phyloP scores from a whole-genome alignment of 1,140 invertebrate species.

The Drosophila equinoxialis region DNA sequence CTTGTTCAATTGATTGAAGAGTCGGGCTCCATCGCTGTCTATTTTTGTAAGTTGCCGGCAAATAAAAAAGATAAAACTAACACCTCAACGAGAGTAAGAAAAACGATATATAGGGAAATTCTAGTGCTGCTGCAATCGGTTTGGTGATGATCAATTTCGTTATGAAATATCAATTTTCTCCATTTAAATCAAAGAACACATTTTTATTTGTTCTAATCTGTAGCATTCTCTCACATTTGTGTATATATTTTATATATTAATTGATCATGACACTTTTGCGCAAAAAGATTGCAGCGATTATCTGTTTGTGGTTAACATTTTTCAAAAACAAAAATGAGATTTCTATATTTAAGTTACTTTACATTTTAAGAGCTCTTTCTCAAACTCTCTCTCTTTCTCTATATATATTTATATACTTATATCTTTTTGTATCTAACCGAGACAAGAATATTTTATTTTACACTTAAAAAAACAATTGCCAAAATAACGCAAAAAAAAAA shows the following conservation, averaged over 20 bases:
- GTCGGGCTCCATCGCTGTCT: conserved; percentile 93
- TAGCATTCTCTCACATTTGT: conserved; percentile 6
- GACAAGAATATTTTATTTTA: conserved; percentile 76
- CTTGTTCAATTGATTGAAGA: conserved; percentile 91
- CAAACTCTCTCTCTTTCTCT: conserved; percentile 47
- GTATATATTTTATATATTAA: conserved; percentile 38
- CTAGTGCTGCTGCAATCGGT: conserved; percentile 67
- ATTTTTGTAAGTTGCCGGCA: conserved; percentile 92
- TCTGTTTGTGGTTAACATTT: conserved; percentile 44
- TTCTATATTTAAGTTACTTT: conserved; percentile 13
- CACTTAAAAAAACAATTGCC: conserved; percentile 35
- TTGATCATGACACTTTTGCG: conserved; percentile 78
- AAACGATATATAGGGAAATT: neutral
- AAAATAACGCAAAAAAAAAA: conserved; percentile 30
- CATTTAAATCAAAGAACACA: conserved; percentile 20
- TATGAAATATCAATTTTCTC: conserved; percentile 34
- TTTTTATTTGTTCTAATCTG: conserved; percentile 13
- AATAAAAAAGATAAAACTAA: neutral
- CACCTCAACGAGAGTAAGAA: conserved; percentile 1
- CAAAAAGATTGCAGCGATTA: conserved; percentile 77
- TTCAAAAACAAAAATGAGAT: conserved; percentile 5
- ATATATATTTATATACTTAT: neutral
- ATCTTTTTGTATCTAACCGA: conserved; percentile 63
- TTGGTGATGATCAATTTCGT: conserved; percentile 63
- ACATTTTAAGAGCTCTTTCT: conserved; percentile 36